Evolutionary conservation across 2,113 vertebrate genomes (phyloP), one percentile per base, ranked within the genome.

Genomic region (Pavo muticus): DNA sequence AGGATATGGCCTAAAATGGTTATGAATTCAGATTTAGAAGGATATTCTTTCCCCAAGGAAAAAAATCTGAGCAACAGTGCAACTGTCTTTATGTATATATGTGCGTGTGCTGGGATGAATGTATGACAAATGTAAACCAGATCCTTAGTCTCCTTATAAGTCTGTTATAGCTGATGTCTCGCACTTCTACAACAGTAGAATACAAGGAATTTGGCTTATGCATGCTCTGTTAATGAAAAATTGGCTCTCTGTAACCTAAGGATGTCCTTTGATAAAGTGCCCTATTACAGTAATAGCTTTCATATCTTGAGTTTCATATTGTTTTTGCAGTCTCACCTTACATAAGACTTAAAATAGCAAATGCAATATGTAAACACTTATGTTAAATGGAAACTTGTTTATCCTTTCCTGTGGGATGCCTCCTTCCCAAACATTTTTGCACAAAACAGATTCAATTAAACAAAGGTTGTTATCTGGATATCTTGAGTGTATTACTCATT

Each of bases 1-100:
- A 90, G 29, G 50, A 91, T 96, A 86, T 91, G 35, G 60, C 95
- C 94, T 91, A 94, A 97, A 87, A 97, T 87, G 93, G 94, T 93
- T 86, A 91, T 81, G 85, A 90, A 83, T 69, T 93, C 57, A 68
- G 87, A 96, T 95, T 77, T 68, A 86, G 75, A 84, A 29, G 9
- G 37, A 69, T 61, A 72, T 39, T 88, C 56, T 83, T 85, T 32
- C 24, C 65, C 3, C 47, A 52, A 9, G 21, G 25, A 59, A 83
- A 90, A 75, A 81, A 67, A 44, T 18, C 6, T 24, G 67, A 73
- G 27, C 70, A 90, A 35, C 8, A 23, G 6, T 79, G 44, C 27
- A 72, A 35, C 16, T 65, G 14, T 39, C 24, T 74, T 7, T 60
- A 29, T 44, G 19, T 70, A 17, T 37, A 23, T 2, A 1, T 59